These are phyloP conservation scores for Sphaeridia pumilis DNA, from an alignment of 2,888 invertebrate species.

Conservation along the genomic window DNA sequence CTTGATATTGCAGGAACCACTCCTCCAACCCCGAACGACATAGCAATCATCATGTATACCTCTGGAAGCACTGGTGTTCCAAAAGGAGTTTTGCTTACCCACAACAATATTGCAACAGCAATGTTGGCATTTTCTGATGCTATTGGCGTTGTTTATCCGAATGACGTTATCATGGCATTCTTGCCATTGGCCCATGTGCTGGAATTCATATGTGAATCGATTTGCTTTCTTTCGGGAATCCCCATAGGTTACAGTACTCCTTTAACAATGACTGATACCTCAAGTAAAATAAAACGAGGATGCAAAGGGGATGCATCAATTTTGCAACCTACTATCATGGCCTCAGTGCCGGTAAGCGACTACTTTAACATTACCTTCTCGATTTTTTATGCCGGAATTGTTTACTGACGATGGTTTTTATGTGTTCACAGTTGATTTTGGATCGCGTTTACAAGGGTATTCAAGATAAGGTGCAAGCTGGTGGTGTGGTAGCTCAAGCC, in stretches of 20 bases:
- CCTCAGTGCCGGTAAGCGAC: constrained; percentile 78
- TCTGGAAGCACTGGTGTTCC: constrained; percentile 94
- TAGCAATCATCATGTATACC: constrained; percentile 97
- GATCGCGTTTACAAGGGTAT: constrained; percentile 96
- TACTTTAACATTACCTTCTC: no score
- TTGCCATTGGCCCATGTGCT: constrained; percentile 94
- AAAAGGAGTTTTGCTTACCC: constrained; percentile 75
- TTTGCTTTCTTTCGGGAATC: constrained; percentile 72
- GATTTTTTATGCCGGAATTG: no score
- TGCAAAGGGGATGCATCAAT: constrained; percentile 87
- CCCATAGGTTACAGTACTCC: constrained; percentile 95
- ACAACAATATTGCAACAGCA: constrained; percentile 68
- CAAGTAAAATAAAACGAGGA: constrained; percentile 91
- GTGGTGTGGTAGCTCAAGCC: constrained; percentile 63
- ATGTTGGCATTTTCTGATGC: constrained; percentile 70
- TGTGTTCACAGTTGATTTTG: constrained; percentile 63
- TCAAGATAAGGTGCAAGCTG: constrained; percentile 79
- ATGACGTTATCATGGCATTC: constrained; percentile 85
- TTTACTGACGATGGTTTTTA: constrained; percentile 20
- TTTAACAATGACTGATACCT: constrained; percentile 78
- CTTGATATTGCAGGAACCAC: constrained; percentile 44
- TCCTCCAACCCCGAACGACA: constrained; percentile 59
- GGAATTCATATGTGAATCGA: constrained; percentile 62
- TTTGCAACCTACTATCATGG: constrained; percentile 84
- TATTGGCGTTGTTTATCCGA: constrained; percentile 50